Conservation (phyloP, 2,113 vertebrate genomes). For the Cepphus grylle region DNA sequence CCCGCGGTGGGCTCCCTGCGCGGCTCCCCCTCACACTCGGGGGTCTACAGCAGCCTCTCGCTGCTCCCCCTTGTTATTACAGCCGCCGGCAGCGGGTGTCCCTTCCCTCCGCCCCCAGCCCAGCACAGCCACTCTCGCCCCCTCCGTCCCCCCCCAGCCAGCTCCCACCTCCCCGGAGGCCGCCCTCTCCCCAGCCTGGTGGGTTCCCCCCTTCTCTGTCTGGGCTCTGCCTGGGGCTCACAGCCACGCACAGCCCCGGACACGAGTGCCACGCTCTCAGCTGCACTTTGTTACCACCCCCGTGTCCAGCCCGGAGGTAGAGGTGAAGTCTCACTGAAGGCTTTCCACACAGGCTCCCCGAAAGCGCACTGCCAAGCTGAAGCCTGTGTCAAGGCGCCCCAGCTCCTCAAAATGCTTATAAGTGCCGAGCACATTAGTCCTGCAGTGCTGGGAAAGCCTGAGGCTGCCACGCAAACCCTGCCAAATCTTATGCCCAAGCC, state of each 20-base stretch:
- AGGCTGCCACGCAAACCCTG: too few relatives aligned
- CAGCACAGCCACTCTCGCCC: conserved; percentile 66
- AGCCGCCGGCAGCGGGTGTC: conserved; percentile 67
- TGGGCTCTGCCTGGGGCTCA: neutral
- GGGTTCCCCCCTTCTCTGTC: too few relatives aligned
- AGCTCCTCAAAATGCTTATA: rapidly evolving
- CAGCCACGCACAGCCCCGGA: neutral
- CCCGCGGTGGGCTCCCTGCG: neutral
- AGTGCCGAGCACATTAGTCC: neutral
- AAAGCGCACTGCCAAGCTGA: rapidly evolving
- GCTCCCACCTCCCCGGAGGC: neutral
- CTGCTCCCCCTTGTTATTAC: conserved; percentile 72
- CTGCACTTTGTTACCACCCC: neutral
- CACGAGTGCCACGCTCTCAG: neutral
- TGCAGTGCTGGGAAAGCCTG: rapidly evolving
- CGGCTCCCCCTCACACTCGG: neutral
- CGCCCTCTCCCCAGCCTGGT: too few relatives aligned
- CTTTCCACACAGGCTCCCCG: neutral
- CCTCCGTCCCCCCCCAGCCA: neutral
- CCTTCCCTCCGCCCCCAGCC: conserved; percentile 77
- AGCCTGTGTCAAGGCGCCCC: neutral
- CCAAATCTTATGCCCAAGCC: neutral
- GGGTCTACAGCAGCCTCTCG: conserved; percentile 35
- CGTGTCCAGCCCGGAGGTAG: too few relatives aligned
- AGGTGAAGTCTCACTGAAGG: too few relatives aligned